Percentiles rank a stretch among this genome's conserved stretches.
Evolutionary conservation across 2,113 vertebrate genomes (phyloP).

Genomic region (Acanthisitta chloris): DNA sequence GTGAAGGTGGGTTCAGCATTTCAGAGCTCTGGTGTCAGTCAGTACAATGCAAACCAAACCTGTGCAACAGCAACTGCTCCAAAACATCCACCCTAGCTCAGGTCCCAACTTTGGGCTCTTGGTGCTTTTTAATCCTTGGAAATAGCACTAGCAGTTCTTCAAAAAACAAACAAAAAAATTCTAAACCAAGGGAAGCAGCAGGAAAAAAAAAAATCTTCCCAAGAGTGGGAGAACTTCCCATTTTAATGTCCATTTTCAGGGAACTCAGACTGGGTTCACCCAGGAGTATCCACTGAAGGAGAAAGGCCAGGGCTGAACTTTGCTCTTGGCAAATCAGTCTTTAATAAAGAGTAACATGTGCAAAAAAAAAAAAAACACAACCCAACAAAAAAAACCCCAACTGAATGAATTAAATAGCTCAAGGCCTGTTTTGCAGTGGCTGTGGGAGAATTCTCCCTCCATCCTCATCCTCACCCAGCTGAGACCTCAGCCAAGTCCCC

Average conservation of each 20-base stretch:
- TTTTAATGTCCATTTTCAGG: constrained; percentile 11
- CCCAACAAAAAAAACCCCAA: background rate
- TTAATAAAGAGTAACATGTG: constrained; percentile 77
- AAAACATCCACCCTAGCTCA: background rate
- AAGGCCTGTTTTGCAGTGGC: constrained; percentile 69
- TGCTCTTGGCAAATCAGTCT: constrained; percentile 70
- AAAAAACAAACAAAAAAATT: background rate
- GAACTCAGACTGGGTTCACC: background rate
- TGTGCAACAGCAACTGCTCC: background rate
- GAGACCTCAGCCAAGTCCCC: constrained; percentile 69
- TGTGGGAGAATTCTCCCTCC: constrained; percentile 64
- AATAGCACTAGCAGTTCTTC: background rate
- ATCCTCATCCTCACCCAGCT: constrained; percentile 44
- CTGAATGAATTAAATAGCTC: constrained; percentile 78
- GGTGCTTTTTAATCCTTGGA: background rate
- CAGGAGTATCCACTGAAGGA: background rate
- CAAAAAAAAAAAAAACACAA: constrained; percentile 24
- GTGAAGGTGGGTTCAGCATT: constrained; percentile 10
- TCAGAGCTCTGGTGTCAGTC: background rate
- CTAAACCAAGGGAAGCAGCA: background rate
- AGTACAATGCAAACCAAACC: constrained; percentile 49
- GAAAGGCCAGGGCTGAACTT: constrained; percentile 48
- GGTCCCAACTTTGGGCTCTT: background rate
- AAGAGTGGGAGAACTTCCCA: background rate
- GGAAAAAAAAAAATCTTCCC: background rate